Conservation (phyloP, 2,888 invertebrate genomes). For the Polyommatus icarus region DNA sequence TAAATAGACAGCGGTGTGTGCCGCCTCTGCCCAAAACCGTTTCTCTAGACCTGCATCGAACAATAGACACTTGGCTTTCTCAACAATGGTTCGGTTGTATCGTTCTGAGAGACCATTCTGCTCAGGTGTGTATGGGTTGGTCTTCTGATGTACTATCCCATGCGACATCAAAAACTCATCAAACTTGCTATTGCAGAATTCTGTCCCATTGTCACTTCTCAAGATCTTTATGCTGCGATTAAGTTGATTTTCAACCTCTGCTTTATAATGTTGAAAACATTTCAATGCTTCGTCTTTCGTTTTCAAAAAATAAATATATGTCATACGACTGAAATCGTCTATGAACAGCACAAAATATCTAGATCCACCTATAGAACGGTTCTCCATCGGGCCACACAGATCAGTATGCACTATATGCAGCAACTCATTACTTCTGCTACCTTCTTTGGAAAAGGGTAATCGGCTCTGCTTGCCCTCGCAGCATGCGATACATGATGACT, state of each 20-base stretch:
- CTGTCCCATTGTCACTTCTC: constrained; percentile 28
- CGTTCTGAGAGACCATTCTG: constrained; percentile 43
- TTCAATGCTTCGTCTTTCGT: constrained; percentile 25
- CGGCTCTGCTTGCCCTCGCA: constrained; percentile 31
- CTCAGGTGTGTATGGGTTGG: constrained; percentile 38
- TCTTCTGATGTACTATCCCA: constrained; percentile 37
- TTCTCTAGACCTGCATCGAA: constrained; percentile 32
- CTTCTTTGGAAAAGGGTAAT: constrained; percentile 29
- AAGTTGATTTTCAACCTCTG: constrained; percentile 31
- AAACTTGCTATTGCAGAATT: constrained; percentile 22
- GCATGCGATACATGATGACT: constrained; percentile 33
- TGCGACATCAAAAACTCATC: constrained; percentile 31
- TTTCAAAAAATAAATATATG: constrained; percentile 30
- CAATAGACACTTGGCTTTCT: constrained; percentile 39
- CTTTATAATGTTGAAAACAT: constrained; percentile 25
- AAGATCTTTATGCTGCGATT: constrained; percentile 29
- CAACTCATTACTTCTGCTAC: constrained; percentile 26
- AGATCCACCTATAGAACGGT: constrained; percentile 29
- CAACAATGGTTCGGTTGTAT: constrained; percentile 39
- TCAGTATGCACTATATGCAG: constrained; percentile 26
- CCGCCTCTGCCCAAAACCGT: constrained; percentile 34
- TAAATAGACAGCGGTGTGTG: constrained; percentile 34
- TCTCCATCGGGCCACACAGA: constrained; percentile 28
- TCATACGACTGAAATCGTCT: constrained; percentile 26
- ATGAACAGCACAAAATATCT: constrained; percentile 27